Base-by-base conservation (phyloP, 2,797 vertebrate species). In the Crypturellus tataupa region DNA sequence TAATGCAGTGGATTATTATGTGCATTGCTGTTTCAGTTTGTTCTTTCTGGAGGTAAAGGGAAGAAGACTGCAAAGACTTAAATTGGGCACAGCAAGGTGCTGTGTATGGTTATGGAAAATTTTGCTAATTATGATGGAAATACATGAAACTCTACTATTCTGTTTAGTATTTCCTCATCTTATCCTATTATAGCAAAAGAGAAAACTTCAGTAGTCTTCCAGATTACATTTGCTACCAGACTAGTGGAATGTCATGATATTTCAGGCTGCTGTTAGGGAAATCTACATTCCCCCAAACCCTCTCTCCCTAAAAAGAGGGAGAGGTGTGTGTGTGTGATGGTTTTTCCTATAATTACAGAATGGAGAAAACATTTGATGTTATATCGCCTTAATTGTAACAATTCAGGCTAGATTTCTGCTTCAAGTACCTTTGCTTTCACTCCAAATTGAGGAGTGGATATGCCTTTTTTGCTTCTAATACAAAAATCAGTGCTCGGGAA, bases 241-340 rank as follows among this genome's bases (percentile, higher is more conserved):
- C 71, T 8, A 1, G 0, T 73, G 23, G 31, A 69, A 56, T 63
- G 33, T 67, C 5, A 0, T 9, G 40, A 27, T 24, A n/a, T 29
- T 12, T 62, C 47, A 84, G 14, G 75, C 2, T 27, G 15, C 10
- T 86, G 31, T 68, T 27, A 72, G 37, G 55, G 17, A 55, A 37
- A 20, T 51, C 31, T 64, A 27, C 4, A 2, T 1, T 14, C 25
- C 25, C 7, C 25, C 25, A 14, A 15, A 15, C 49, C 25, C 15
- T 8, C 15, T 29, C 15, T 7, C 15, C 51, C 27, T 9, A 53
- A 27, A 29, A 53, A 53, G 15, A 9, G 15, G 20, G 62, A 58
- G 13, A 7, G 19, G 46, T 20, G 44, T 46, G 44, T 46, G 46
- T 23, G 46, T 47, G 46, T 47, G 46, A 47, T 40, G 15, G 8